phyloP scores from a whole-genome alignment of 2,888 invertebrate species.

The Latheticus oryzae region DNA sequence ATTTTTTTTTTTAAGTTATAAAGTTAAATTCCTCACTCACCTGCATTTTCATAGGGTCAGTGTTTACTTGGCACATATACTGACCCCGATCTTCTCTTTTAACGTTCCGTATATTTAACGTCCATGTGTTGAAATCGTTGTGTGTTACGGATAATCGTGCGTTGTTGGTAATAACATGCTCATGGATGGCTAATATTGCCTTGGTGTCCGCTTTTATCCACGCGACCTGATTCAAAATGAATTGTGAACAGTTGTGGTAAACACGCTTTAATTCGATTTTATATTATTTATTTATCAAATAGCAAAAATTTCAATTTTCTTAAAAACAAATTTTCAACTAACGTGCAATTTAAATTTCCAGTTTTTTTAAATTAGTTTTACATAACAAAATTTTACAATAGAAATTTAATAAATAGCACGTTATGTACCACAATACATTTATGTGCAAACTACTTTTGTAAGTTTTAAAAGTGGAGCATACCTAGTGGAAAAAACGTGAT shows the following conservation, averaged over 20 bases:
- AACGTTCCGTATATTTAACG: conserved; percentile 86
- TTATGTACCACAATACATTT: too few species aligned
- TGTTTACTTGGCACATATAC: conserved; percentile 96
- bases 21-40: conserved; percentile 68
- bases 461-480: too few species aligned
- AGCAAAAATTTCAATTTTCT: conserved; percentile 19
- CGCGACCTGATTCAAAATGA: conserved; percentile 77
- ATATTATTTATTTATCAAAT: conserved; percentile 45
- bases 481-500: too few species aligned
- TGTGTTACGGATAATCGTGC: conserved; percentile 89
- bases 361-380: too few species aligned
- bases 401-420: too few species aligned
- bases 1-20: too few species aligned
- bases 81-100: conserved; percentile 88
- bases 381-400: too few species aligned
- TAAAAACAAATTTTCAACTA: too few species aligned
- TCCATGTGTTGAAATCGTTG: conserved; percentile 95
- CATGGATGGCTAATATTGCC: conserved; percentile 92
- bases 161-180: conserved; percentile 94
- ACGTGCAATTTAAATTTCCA: too few species aligned
- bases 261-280: conserved; percentile 50
- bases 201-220: conserved; percentile 96
- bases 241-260: conserved; percentile 54
- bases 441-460: too few species aligned
- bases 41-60: conserved; percentile 95